Evolutionary conservation across 2,113 vertebrate species (phyloP), one percentile per base, ranked within the genome.

Genomic region (Isichthys henryi): DNA sequence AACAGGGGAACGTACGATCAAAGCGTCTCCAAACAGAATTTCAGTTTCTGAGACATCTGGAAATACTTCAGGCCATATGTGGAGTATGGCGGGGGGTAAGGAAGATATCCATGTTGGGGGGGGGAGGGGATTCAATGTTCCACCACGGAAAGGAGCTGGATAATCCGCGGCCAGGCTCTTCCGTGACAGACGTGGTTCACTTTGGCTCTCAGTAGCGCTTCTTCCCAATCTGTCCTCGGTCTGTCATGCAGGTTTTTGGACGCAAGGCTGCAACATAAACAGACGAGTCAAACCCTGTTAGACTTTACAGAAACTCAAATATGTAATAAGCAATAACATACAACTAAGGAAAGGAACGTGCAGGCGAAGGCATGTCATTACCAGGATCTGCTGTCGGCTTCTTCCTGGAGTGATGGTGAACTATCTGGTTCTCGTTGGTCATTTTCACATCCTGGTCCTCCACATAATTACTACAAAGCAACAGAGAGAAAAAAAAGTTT

Each of bases 401-500:
- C 93, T 95, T 97, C 91, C 96, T 97, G 27, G 91, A 91, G 93
- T 92, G 97, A 92, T 94, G 97, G 89, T 96, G 96, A 83, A 99
- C 92, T 23, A 99, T 93, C 92, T 98, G 96, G 91, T 98, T 98
- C 90, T 99, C 98, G 19, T 99, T 97, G 93, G 96, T 97, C 97
- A 99, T 97, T 93, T 96, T 97, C 89, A 99, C 97, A 50, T 99
- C 98, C 94, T 99, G 98, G 91, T 98, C 98, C 92, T 97, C 97
- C 88, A 96, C 94, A 1, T 96, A 96, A 62, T 96, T 97, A 91
- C 98, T 99, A 94, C 0, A 91, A 86, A 91, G 56, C 13, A 90
- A 90, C 53, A 92, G 88, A 84, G 50, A 9, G 2, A 74, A 35
- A 70, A 77, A 80, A 5, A 15, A 17, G 70, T 58, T 0, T 74